A percentile compares a stretch with the other conserved stretches of the same genome.
Conservation (phyloP, 2,113 vertebrate species). For the Girardinichthys multiradiatus region DNA sequence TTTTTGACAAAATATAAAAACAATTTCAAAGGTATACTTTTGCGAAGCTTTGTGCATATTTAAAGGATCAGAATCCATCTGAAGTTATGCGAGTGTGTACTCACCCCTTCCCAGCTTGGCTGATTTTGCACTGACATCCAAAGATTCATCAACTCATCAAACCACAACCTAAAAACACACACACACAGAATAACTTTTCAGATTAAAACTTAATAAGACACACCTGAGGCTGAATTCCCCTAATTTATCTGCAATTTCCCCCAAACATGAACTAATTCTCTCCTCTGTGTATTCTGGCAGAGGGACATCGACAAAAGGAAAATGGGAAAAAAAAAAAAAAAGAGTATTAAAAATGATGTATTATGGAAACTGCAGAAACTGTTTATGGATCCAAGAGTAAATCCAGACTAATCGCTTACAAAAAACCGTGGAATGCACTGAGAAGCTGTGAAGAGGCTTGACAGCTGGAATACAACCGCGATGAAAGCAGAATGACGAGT, state of each 20-base stretch:
- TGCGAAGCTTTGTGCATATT: neutral
- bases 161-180: conserved; percentile 87
- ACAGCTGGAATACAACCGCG: conserved; percentile 20
- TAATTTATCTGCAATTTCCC: conserved; percentile 50
- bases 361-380: conserved; percentile 63
- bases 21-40: neutral
- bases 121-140: conserved; percentile 95
- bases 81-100: conserved; percentile 40
- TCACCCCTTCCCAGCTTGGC: conserved; percentile 95
- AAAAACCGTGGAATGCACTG: conserved; percentile 37
- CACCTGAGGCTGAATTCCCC: conserved; percentile 45
- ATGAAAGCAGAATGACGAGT: neutral
- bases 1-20: neutral
- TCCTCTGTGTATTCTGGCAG: conserved; percentile 26
- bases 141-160: conserved; percentile 91
- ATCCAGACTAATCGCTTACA: conserved; percentile 65
- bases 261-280: conserved; percentile 47
- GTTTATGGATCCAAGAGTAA: conserved; percentile 58
- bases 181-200: conserved; percentile 6
- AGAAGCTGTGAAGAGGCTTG: conserved; percentile 33
- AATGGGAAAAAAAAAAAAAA: conserved; percentile 46
- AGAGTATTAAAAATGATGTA: conserved; percentile 64
- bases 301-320: conserved; percentile 38
- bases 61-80: neutral
- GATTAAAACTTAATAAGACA: conserved; percentile 12